These are phyloP conservation scores for Enteromius radiatus DNA, from an alignment of 2,797 vertebrate species.

Conservation along the genomic window DNA sequence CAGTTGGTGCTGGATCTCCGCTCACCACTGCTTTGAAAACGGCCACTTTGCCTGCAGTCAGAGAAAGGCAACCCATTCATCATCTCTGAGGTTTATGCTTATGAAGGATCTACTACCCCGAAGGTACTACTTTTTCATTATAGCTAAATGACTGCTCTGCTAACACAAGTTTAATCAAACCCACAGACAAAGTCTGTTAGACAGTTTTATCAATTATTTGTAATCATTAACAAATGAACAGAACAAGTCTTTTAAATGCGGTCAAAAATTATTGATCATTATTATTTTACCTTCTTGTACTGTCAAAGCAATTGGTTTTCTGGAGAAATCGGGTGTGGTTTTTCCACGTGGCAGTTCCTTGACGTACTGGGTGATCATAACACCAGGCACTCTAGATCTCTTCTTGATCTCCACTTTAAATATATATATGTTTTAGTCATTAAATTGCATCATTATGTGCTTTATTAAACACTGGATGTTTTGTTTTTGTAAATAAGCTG, in stretches of 20 bases:
- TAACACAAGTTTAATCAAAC: slow-evolving; percentile 9
- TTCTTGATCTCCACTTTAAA: slow-evolving; percentile 76
- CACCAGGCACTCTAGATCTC: slow-evolving; percentile 83
- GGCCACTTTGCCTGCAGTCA: slow-evolving; percentile 82
- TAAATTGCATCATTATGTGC: not conserved
- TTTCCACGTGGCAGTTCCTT: slow-evolving; percentile 81
- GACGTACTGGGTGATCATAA: slow-evolving; percentile 81
- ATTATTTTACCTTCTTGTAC: slow-evolving; percentile 79
- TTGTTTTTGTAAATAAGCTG: not conserved
- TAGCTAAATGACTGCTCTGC: not conserved
- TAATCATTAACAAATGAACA: not conserved
- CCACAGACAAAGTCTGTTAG: not conserved
- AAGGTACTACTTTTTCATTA: slow-evolving; percentile 2
- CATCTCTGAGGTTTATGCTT: not conserved
- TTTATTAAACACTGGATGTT: not conserved
- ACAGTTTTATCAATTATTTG: not conserved
- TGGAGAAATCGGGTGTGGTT: slow-evolving; percentile 82
- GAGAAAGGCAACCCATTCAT: not conserved
- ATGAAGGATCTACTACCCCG: not conserved
- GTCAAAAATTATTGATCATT: not conserved
- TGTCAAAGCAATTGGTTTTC: slow-evolving; percentile 81
- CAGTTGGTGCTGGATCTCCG: slow-evolving; percentile 82
- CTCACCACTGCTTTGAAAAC: slow-evolving; percentile 83
- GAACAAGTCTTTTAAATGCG: not conserved
- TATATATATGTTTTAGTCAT: slow-evolving; percentile 32